Percentiles rank a stretch among this genome's conserved stretches.
Conservation (phyloP, 2,113 vertebrate genomes). For the Dermatemys mawii region DNA sequence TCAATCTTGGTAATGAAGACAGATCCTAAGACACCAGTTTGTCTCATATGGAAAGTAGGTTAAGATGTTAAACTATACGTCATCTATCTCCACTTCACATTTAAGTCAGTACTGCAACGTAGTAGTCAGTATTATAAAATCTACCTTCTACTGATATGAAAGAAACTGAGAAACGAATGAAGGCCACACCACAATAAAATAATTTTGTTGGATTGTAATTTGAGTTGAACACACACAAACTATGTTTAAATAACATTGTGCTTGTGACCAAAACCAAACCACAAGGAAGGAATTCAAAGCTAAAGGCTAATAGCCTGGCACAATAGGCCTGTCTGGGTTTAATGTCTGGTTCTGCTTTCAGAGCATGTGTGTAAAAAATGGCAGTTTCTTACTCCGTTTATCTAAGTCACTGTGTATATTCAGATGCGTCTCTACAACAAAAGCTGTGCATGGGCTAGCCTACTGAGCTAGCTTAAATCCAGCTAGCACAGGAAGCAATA, state of each 20-base stretch:
- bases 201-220: conserved; percentile 9
- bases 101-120: conserved; percentile 26
- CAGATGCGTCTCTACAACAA: neutral
- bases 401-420: neutral
- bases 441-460: neutral
- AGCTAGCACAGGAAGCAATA: neutral
- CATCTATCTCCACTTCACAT: conserved; percentile 8
- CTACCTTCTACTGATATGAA: conserved; percentile 38
- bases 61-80: conserved; percentile 26
- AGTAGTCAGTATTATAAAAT: conserved; percentile 31
- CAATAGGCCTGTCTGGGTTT: neutral
- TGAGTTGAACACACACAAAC: conserved; percentile 34
- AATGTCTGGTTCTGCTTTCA: neutral
- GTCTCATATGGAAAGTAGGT: neutral
- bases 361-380: neutral
- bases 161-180: conserved; percentile 6
- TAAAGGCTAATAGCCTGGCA: fast-evolving
- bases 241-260: neutral
- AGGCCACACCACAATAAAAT: conserved; percentile 30
- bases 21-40: neutral
- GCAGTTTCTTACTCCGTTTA: conserved; percentile 20
- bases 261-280: neutral
- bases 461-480: neutral
- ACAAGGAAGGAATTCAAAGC: neutral
- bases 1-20: conserved; percentile 28